Percentiles rank a stretch among this genome's conserved stretches.
Evolutionary conservation across 2,797 vertebrate species (phyloP).

Genomic region (Coilia nasus): DNA sequence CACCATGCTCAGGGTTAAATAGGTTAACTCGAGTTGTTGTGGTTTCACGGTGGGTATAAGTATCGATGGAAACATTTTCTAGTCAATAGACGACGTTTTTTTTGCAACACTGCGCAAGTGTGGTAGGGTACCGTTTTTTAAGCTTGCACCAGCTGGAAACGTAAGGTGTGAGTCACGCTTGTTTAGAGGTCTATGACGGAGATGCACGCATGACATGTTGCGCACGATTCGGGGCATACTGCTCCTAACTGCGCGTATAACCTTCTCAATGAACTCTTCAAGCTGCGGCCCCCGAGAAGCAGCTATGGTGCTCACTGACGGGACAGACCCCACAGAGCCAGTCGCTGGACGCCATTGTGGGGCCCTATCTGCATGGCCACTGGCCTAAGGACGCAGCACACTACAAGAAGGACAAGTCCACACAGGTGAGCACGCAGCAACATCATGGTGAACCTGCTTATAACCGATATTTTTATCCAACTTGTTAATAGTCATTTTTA

Average conservation of each 20-base stretch:
- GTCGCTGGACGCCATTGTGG: constrained; percentile 85
- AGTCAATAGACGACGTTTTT: too few relatives aligned
- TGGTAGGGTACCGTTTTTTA: too few relatives aligned
- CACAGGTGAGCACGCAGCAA: neutral
- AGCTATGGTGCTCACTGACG: constrained; percentile 68
- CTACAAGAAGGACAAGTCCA: constrained; percentile 17
- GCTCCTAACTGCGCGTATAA: neutral
- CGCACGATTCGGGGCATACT: neutral
- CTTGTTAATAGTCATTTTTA: too few relatives aligned
- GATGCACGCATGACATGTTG: neutral
- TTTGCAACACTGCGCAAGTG: neutral
- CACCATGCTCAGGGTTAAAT: neutral
- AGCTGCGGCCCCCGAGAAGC: constrained; percentile 63
- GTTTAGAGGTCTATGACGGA: neutral
- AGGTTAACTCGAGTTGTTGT: neutral
- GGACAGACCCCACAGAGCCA: constrained; percentile 76
- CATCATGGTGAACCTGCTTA: neutral
- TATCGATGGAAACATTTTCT: neutral
- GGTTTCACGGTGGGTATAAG: neutral
- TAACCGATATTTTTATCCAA: too few relatives aligned
- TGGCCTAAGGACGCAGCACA: constrained; percentile 81
- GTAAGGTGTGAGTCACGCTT: neutral
- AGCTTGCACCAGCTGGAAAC: neutral
- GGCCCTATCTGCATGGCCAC: constrained; percentile 87
- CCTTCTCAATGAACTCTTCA: neutral